Evolutionary conservation across 2,888 invertebrate genomes (phyloP).

Genomic region (Cryptocheilus praepositus): DNA sequence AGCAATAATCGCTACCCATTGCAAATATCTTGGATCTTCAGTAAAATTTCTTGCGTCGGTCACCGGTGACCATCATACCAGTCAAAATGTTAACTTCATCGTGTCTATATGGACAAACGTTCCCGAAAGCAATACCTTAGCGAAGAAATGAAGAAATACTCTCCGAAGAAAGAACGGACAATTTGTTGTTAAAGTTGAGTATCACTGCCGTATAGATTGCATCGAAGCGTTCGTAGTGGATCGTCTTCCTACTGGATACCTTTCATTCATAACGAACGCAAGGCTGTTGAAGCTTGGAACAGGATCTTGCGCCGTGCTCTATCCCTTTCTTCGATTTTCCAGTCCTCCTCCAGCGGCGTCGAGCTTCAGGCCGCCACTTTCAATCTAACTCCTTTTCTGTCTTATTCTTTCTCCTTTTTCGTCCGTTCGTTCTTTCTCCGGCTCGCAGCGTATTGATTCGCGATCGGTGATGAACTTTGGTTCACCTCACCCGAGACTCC

Average conservation of each 20-base stretch:
- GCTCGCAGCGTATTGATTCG: conserved; percentile 46
- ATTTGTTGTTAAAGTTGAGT: conserved; percentile 24
- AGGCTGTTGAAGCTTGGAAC: conserved; percentile 10
- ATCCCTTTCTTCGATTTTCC: not conserved
- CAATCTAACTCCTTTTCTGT: not conserved
- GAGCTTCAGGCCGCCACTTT: not conserved
- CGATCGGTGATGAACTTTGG: conserved; percentile 39
- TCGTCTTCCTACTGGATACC: conserved; percentile 25
- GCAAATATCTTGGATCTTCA: too few relatives aligned
- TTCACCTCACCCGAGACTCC: conserved; percentile 18
- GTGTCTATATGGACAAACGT: too few relatives aligned
- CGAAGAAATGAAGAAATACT: too few relatives aligned
- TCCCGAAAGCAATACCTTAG: too few relatives aligned
- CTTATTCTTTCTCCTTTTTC: conserved; percentile 11
- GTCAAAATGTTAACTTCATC: too few relatives aligned
- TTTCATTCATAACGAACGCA: conserved; percentile 42
- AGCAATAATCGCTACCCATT: too few relatives aligned
- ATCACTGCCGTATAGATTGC: conserved; percentile 35
- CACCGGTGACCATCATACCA: too few relatives aligned
- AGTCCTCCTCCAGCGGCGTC: not conserved
- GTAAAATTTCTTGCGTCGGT: too few relatives aligned
- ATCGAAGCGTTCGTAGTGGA: conserved; percentile 10
- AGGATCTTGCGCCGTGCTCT: conserved; percentile 14
- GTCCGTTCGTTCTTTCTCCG: not conserved
- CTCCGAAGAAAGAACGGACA: too few relatives aligned